Evolutionary conservation across 2,113 vertebrate species (phyloP).

Genomic region (Tychaedon coryphoeus): DNA sequence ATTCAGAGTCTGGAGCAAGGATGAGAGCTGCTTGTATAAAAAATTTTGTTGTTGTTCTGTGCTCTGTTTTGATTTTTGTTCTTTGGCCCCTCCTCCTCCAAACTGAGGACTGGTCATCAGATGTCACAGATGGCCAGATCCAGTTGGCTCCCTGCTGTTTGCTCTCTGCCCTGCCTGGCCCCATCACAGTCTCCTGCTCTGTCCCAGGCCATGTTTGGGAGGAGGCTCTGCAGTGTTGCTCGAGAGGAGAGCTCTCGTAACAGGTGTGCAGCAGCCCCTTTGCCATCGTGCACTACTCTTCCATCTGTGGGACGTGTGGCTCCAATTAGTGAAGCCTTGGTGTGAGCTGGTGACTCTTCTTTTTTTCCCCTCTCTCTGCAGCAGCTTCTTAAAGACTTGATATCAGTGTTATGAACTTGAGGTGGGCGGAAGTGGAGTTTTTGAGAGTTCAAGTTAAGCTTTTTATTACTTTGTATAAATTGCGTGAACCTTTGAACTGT

Average conservation of each 20-base stretch:
- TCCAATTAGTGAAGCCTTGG: not conserved
- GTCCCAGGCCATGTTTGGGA: not conserved
- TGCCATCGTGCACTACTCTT: fast-evolving
- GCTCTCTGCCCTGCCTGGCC: not conserved
- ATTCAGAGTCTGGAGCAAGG: not conserved
- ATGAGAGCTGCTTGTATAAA: not conserved
- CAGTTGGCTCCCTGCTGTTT: not conserved
- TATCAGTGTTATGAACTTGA: not conserved
- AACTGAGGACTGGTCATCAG: fast-evolving
- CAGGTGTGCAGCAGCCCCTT: fast-evolving
- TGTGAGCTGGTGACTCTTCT: not conserved
- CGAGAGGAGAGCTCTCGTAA: not conserved
- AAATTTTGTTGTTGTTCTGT: not conserved
- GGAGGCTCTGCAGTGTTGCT: not conserved
- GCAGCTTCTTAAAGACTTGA: not conserved
- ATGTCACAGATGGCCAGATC: not conserved
- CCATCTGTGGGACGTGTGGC: fast-evolving
- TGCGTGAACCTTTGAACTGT: not conserved
- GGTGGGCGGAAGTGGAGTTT: not conserved
- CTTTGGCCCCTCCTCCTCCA: not conserved
- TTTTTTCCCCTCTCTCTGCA: fast-evolving
- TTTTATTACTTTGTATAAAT: constrained; percentile 24
- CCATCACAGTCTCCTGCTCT: fast-evolving
- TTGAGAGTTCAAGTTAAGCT: not conserved
- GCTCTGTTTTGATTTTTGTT: not conserved